These are phyloP conservation scores for Melinaea marsaeus DNA, from an alignment of 2,888 invertebrate species.

Conservation along the genomic window DNA sequence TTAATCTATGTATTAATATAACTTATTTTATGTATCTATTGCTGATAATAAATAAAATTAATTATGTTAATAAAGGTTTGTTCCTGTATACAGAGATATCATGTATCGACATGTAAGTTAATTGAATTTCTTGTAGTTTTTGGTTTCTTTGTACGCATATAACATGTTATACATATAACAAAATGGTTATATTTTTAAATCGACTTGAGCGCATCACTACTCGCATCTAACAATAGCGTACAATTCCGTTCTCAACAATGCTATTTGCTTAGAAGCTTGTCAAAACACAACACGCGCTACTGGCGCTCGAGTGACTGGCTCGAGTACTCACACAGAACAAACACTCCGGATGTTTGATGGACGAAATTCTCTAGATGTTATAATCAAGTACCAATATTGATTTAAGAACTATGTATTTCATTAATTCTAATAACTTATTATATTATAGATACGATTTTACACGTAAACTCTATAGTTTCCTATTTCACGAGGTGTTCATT, in stretches of 20 bases:
- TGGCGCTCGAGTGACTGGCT: slow-evolving; percentile 54
- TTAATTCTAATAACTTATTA: background rate
- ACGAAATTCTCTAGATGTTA: slow-evolving; percentile 29
- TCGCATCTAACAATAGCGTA: slow-evolving; percentile 46
- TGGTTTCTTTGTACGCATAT: no score
- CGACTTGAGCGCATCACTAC: slow-evolving; percentile 33
- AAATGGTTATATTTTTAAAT: slow-evolving; percentile 3
- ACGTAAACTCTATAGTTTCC: no score
- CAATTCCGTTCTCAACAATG: slow-evolving; percentile 48
- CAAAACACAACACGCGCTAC: slow-evolving; percentile 61
- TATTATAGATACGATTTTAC: background rate
- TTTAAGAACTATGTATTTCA: slow-evolving; percentile 17
- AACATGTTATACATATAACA: background rate
- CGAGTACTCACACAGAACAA: slow-evolving; percentile 50
- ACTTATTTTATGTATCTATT: no score
- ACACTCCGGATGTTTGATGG: slow-evolving; percentile 49
- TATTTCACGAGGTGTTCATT: no score
- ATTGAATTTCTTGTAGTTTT: no score
- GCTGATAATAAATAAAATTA: no score
- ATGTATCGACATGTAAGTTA: no score
- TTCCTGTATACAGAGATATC: no score
- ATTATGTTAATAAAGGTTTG: no score
- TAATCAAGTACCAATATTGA: slow-evolving; percentile 22
- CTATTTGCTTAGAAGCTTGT: slow-evolving; percentile 62
- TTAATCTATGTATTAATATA: no score